Evolutionary conservation across 2,113 vertebrate species (phyloP), one percentile per base, ranked within the genome.

Genomic region (Okapia johnstoni): DNA sequence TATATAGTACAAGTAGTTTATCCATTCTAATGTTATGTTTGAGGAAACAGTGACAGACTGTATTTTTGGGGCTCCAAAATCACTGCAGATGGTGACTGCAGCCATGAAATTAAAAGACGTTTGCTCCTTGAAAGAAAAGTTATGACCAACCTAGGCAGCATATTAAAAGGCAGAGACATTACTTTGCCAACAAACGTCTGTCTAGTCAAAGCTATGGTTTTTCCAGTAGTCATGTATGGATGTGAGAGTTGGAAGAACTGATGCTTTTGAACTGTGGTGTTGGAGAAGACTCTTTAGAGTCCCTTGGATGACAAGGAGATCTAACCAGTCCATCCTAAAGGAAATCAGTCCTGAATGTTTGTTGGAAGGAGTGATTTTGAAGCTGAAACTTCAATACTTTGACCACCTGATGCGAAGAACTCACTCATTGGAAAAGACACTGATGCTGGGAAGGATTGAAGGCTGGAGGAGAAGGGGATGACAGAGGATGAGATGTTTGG

Each of bases 381-480:
- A 36, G 63, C 63, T 70, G n/a, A 70, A 36, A 36, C 19, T 4
- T n/a, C 9, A 36, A 36, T 70, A 70, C 66, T 36, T 23, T 36
- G n/a, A 36, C 66, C 19, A 70, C 19, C 19, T 36, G 66, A 36
- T 23, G 11, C 2, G 11, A 36, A 36, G 9, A 36, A 70, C 2
- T 36, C n/a, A 70, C 19, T 70, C 19, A 70, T 36, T 70, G 17
- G 66, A 70, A 70, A 70, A 36, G 19, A 14, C 36, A 11, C 36
- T 43, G 70, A 43, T 76, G 36, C 70, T 26, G 70, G 28, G 36
- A 76, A 76, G 43, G 36, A 43, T 4, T 26, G 36, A 76, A 43
- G 70, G 6, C 0, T 0, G 1, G 25, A 26, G 70, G 23, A 43
- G 23, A 43, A 43, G 36, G 11, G 70, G 36, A 43, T 13, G 2